Evolutionary conservation across 1,140 invertebrate species (phyloP).

Genomic region (Oppia nitens): DNA sequence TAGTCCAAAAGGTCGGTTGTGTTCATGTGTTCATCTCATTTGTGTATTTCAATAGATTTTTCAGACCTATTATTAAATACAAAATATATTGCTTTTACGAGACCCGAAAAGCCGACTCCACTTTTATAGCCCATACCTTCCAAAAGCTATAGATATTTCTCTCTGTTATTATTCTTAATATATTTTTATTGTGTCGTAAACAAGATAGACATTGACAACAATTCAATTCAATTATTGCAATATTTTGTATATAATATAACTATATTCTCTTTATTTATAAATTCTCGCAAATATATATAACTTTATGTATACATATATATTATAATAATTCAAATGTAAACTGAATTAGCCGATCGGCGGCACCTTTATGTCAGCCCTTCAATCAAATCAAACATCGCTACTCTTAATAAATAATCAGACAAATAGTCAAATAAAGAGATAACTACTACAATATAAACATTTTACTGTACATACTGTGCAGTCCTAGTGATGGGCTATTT

Average conservation of each 20-base stretch:
- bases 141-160: too few relatives aligned
- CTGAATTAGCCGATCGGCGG: too few relatives aligned
- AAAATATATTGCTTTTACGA: not conserved
- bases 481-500: too few relatives aligned
- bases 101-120: not conserved
- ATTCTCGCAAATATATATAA: too few relatives aligned
- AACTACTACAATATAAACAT: too few relatives aligned
- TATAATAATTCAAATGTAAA: too few relatives aligned
- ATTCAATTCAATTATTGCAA: not conserved
- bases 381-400: too few relatives aligned
- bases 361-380: too few relatives aligned
- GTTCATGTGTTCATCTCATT: not conserved
- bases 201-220: not conserved
- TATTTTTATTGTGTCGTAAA: not conserved
- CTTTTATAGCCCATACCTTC: not conserved
- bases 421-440: too few relatives aligned
- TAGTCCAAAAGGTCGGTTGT: not conserved
- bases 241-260: not conserved
- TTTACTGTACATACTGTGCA: too few relatives aligned
- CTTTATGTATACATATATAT: too few relatives aligned
- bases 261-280: not conserved
- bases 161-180: not conserved
- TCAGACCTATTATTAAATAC: not conserved
- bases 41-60: not conserved
- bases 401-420: too few relatives aligned